Conservation (phyloP, 2,797 vertebrate genomes). For the Mus caroli region DNA sequence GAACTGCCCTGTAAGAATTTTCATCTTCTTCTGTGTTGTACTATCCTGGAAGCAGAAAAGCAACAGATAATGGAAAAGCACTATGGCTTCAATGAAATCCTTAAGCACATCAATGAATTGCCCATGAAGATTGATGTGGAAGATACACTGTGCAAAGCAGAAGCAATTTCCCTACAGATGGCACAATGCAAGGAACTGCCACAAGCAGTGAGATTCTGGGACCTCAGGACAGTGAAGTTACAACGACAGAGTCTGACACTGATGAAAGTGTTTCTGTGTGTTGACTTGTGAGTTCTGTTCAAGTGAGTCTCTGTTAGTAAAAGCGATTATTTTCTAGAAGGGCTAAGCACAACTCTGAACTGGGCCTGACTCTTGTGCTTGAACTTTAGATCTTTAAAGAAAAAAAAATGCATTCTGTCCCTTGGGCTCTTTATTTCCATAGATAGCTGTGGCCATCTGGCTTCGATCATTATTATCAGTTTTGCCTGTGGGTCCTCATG, state of each 20-base stretch:
- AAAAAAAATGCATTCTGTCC: conserved; percentile 37
- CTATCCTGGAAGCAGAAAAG: conserved; percentile 98
- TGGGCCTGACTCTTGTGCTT: conserved; percentile 52
- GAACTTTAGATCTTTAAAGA: conserved; percentile 18
- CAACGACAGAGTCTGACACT: conserved; percentile 85
- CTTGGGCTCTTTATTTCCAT: not conserved
- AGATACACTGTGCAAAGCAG: conserved; percentile 95
- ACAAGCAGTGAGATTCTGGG: conserved; percentile 93
- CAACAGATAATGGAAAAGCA: conserved; percentile 98
- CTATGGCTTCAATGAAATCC: conserved; percentile 98
- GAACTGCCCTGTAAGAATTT: conserved; percentile 97
- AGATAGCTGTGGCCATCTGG: not conserved
- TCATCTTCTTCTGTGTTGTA: conserved; percentile 97
- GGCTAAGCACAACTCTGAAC: conserved; percentile 46
- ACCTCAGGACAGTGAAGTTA: conserved; percentile 86
- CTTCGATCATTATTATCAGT: conserved; percentile 24
- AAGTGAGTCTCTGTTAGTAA: conserved; percentile 67
- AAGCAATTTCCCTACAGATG: conserved; percentile 96
- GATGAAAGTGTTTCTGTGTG: conserved; percentile 81
- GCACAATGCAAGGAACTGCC: conserved; percentile 96
- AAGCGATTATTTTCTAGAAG: conserved; percentile 68
- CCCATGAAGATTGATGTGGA: conserved; percentile 98
- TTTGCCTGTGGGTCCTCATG: conserved; percentile 1
- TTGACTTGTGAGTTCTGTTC: conserved; percentile 67
- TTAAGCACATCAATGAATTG: conserved; percentile 99